These are phyloP conservation scores for Proisotoma minuta DNA, from an alignment of 2,888 invertebrate genomes.

Conservation along the genomic window DNA sequence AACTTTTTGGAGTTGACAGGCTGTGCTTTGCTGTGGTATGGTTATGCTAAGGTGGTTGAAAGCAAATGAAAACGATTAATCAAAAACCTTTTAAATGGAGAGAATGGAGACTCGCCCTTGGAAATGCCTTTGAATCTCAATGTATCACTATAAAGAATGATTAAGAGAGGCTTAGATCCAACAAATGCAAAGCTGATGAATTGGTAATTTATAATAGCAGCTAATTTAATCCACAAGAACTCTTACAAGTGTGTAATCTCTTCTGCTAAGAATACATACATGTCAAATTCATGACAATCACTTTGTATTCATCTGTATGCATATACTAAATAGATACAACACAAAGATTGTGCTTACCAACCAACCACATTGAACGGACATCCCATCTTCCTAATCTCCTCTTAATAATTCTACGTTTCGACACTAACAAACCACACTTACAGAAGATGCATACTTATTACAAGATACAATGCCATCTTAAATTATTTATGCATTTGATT, in stretches of 20 bases:
- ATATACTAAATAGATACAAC: neutral
- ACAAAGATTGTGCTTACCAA: no score
- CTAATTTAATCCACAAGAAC: slow-evolving; percentile 25
- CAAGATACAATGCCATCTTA: neutral
- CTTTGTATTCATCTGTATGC: slow-evolving; percentile 18
- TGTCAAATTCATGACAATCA: slow-evolving; percentile 39
- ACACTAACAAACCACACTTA: neutral
- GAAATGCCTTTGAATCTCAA: slow-evolving; percentile 9
- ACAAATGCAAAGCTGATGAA: slow-evolving; percentile 35
- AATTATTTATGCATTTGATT: neutral
- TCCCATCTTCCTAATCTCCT: neutral
- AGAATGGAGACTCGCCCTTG: slow-evolving; percentile 9
- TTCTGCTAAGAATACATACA: slow-evolving; percentile 22
- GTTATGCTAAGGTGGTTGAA: slow-evolving; percentile 8
- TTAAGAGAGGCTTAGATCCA: slow-evolving; percentile 18
- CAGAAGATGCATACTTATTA: neutral
- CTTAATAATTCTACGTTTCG: neutral
- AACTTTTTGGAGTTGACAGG: neutral
- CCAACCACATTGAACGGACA: no score
- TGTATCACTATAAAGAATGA: slow-evolving; percentile 13
- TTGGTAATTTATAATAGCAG: slow-evolving; percentile 42
- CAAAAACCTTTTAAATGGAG: slow-evolving; percentile 10
- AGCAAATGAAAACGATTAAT: slow-evolving; percentile 19
- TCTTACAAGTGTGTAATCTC: slow-evolving; percentile 22
- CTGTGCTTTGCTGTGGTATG: neutral